Percentiles rank a stretch among this genome's conserved stretches.
Evolutionary conservation across 2,888 invertebrate genomes (phyloP).

Genomic region (Aleiodes testaceus): DNA sequence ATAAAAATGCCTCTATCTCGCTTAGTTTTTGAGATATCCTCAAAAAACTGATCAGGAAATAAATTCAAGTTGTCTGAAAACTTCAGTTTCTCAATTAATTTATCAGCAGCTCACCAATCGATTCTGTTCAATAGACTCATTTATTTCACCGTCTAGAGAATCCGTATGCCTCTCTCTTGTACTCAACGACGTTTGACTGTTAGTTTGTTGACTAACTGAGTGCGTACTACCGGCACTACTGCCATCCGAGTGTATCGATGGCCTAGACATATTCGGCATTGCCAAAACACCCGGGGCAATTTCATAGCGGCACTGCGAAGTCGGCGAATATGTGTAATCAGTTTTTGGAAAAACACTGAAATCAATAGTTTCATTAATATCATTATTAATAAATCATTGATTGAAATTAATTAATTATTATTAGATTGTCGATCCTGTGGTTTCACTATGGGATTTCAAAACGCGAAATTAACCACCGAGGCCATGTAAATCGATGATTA

Average conservation of each 20-base stretch:
- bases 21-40: too few relatives aligned
- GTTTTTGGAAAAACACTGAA: slow-evolving; percentile 91
- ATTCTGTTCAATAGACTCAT: slow-evolving; percentile 54
- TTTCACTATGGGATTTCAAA: not conserved
- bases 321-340: slow-evolving; percentile 90
- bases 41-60: too few relatives aligned
- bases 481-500: slow-evolving; percentile 5
- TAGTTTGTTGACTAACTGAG: slow-evolving; percentile 57
- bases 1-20: too few relatives aligned
- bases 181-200: slow-evolving; percentile 52
- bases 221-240: slow-evolving; percentile 57
- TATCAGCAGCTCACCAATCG: slow-evolving; percentile 46
- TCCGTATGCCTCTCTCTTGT: slow-evolving; percentile 48
- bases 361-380: slow-evolving; percentile 46
- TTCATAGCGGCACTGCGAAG: slow-evolving; percentile 87
- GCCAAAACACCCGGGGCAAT: slow-evolving; percentile 86
- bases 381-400: not conserved
- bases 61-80: too few relatives aligned
- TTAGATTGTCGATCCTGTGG: slow-evolving; percentile 12
- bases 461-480: slow-evolving; percentile 2
- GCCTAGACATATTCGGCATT: slow-evolving; percentile 92
- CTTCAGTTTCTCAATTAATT: too few relatives aligned
- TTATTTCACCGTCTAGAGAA: slow-evolving; percentile 48
- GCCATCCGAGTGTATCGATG: slow-evolving; percentile 73
- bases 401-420: not conserved